phyloP scores from a whole-genome alignment of 2,113 vertebrate genomes.

The Myanophis thanlyinensis region DNA sequence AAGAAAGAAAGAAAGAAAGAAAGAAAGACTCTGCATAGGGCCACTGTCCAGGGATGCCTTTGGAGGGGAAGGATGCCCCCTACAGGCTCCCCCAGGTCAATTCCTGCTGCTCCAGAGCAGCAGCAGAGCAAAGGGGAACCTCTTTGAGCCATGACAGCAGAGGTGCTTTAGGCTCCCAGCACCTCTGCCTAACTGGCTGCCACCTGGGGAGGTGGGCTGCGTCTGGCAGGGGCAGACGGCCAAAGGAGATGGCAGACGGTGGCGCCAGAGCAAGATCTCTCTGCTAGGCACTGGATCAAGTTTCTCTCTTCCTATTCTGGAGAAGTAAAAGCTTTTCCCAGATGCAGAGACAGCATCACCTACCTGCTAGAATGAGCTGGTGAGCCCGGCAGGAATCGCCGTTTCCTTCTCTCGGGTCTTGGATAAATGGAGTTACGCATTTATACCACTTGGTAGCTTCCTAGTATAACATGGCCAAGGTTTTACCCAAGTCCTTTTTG shows the following conservation, averaged over 20 bases:
- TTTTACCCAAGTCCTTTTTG: not conserved
- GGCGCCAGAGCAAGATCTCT: not conserved
- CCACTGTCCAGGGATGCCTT: not conserved
- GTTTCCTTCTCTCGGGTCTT: constrained; percentile 27
- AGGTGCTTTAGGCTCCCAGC: not conserved
- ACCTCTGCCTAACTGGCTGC: not conserved
- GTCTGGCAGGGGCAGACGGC: not conserved
- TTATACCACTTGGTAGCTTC: not conserved
- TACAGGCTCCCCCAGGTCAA: not conserved
- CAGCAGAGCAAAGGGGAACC: not conserved
- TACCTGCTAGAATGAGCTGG: not conserved
- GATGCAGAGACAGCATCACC: not conserved
- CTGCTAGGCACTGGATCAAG: not conserved
- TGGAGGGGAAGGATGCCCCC: too few relatives aligned
- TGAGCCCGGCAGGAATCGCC: not conserved
- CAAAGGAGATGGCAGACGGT: not conserved
- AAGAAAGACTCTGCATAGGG: not conserved
- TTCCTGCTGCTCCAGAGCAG: not conserved
- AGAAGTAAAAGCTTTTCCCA: not conserved
- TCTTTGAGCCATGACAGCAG: not conserved
- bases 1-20: not conserved
- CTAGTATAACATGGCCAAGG: not conserved
- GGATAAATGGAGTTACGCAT: not conserved
- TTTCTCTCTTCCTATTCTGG: not conserved
- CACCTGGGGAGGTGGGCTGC: fast-evolving